These are phyloP conservation scores for Perca schrenkii DNA, from an alignment of 2,113 vertebrate species.

Conservation along the genomic window DNA sequence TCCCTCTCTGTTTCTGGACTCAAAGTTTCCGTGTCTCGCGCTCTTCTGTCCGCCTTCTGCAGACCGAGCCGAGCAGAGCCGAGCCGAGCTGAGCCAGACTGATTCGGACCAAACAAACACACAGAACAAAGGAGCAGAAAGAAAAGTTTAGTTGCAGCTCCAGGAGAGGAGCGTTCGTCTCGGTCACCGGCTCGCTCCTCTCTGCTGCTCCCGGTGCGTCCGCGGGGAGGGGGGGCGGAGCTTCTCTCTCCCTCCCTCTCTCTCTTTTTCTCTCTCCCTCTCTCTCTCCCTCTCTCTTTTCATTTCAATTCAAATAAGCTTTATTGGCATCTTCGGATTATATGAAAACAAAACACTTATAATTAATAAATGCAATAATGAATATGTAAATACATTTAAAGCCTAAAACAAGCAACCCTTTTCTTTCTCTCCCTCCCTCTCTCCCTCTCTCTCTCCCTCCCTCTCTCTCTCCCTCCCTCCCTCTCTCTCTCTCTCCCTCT, in stretches of 20 bases:
- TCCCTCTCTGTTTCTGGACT: not conserved
- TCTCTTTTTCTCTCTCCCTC: not conserved
- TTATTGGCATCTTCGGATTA: too few species aligned
- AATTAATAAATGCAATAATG: too few species aligned
- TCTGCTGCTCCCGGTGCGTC: constrained; percentile 43
- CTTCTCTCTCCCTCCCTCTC: not conserved
- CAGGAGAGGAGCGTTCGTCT: constrained; percentile 56
- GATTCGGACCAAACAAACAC: not conserved
- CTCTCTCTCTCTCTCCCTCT: too few species aligned
- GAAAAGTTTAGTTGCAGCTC: not conserved
- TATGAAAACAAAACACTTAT: too few species aligned
- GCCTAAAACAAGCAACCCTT: too few species aligned
- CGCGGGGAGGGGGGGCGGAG: constrained; percentile 59
- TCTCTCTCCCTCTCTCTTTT: not conserved
- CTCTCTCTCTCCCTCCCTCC: too few species aligned
- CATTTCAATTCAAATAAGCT: too few species aligned
- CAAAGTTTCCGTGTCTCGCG: constrained; percentile 22
- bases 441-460: too few species aligned
- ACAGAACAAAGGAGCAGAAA: constrained; percentile 39
- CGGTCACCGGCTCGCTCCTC: not conserved
- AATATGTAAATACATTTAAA: too few species aligned
- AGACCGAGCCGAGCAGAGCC: not conserved
- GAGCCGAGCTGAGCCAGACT: not conserved
- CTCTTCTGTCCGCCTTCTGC: not conserved
- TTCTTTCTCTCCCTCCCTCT: too few species aligned